Evolutionary conservation across 1,140 invertebrate species (phyloP).

Genomic region (Ceratosolen fusciceps): DNA sequence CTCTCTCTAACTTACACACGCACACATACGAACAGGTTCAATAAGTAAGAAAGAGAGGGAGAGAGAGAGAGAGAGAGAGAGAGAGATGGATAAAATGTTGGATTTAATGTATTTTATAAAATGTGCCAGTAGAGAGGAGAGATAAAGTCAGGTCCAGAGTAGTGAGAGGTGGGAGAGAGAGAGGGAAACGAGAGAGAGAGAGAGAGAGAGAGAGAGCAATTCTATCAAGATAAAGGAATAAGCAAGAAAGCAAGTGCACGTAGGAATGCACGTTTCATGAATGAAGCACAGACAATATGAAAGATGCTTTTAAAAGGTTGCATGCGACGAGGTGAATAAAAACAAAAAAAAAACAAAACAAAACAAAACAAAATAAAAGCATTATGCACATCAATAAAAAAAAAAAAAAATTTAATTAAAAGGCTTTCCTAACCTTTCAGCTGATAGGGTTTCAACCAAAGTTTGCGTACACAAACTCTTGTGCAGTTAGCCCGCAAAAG

Average conservation of each 20-base stretch:
- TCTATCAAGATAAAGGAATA: not conserved
- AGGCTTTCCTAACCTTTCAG: slow-evolving; percentile 32
- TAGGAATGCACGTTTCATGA: not conserved
- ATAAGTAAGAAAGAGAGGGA: no score
- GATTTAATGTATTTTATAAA: no score
- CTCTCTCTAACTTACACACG: no score
- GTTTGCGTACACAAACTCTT: slow-evolving; percentile 4
- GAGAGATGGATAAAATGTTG: no score
- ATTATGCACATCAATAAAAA: not conserved
- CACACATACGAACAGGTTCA: no score
- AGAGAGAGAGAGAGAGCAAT: slow-evolving; percentile 20
- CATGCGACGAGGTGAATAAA: not conserved
- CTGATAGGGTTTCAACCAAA: slow-evolving; percentile 10
- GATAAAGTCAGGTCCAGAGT: no score
- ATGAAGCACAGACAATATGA: not conserved
- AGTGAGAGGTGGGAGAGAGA: no score
- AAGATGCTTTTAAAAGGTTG: not conserved
- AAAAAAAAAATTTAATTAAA: not conserved
- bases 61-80: no score
- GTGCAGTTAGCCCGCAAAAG: slow-evolving; percentile 21
- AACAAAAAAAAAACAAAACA: no score
- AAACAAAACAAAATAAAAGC: no score
- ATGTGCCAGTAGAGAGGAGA: no score
- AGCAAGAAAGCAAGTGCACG: not conserved
- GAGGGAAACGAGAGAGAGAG: slow-evolving; percentile 3